phyloP scores from a whole-genome alignment of 2,888 invertebrate species.

The Ceramica pisi region DNA sequence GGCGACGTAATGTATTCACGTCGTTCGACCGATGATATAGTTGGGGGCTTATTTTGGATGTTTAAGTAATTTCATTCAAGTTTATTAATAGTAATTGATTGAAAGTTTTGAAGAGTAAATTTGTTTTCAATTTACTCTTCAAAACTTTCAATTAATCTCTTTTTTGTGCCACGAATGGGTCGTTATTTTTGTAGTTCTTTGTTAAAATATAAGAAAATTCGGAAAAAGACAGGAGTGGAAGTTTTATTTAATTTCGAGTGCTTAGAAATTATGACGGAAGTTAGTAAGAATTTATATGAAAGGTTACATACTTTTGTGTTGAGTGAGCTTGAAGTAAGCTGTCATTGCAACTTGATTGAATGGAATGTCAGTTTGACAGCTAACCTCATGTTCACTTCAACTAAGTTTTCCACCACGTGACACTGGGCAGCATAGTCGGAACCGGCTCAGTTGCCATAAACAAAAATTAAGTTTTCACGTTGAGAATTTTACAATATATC shows the following conservation, averaged over 20 bases:
- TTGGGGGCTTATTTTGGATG: conserved; percentile 27
- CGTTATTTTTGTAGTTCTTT: not conserved
- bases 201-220: too few species aligned
- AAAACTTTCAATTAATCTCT: not conserved
- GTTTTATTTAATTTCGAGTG: not conserved
- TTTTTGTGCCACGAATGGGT: not conserved
- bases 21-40: conserved; percentile 12
- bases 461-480: too few species aligned
- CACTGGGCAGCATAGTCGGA: too few species aligned
- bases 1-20: conserved; percentile 25
- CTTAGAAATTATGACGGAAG: not conserved
- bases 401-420: too few species aligned
- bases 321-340: too few species aligned
- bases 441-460: too few species aligned
- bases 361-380: too few species aligned
- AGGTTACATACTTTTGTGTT: too few species aligned
- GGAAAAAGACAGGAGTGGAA: too few species aligned
- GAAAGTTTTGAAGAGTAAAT: not conserved
- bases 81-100: not conserved
- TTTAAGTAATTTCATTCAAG: conserved; percentile 29
- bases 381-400: too few species aligned
- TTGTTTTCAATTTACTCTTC: not conserved
- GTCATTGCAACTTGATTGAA: too few species aligned
- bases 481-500: too few species aligned
- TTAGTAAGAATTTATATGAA: not conserved